Evolutionary conservation across 2,888 invertebrate genomes (phyloP).

Genomic region (Leptinotarsa haldemani): DNA sequence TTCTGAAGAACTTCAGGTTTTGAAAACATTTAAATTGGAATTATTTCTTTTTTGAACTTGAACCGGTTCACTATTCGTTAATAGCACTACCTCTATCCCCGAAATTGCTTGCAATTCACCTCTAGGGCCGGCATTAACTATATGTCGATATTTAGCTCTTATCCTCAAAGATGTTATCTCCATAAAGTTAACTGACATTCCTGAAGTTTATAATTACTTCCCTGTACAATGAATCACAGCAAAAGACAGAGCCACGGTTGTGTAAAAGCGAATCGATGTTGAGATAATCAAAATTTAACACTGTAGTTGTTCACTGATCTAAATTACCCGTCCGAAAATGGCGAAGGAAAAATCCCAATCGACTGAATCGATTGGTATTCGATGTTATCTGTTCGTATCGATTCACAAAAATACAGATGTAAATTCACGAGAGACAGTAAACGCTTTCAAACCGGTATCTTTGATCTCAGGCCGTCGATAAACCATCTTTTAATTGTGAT

Average conservation of each 20-base stretch:
- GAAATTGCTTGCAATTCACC: background rate
- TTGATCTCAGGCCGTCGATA: slow-evolving; percentile 32
- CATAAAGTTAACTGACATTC: slow-evolving; percentile 37
- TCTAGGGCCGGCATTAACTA: slow-evolving; percentile 15
- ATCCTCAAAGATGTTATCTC: slow-evolving; percentile 37
- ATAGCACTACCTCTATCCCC: too few species aligned
- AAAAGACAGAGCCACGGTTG: slow-evolving; percentile 19
- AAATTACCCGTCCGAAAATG: slow-evolving; percentile 41
- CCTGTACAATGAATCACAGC: slow-evolving; percentile 28
- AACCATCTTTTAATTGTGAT: slow-evolving; percentile 40
- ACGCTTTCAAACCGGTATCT: slow-evolving; percentile 36
- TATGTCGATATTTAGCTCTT: slow-evolving; percentile 31
- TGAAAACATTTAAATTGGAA: too few species aligned
- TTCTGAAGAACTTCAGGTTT: too few species aligned
- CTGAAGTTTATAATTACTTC: slow-evolving; percentile 41
- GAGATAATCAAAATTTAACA: slow-evolving; percentile 49
- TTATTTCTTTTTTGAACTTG: too few species aligned
- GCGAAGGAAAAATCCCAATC: slow-evolving; percentile 35
- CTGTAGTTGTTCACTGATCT: slow-evolving; percentile 39
- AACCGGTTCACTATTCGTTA: too few species aligned
- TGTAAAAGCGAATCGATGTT: slow-evolving; percentile 43
- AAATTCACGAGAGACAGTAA: slow-evolving; percentile 40
- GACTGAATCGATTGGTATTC: slow-evolving; percentile 32
- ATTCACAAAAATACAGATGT: slow-evolving; percentile 42
- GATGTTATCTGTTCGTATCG: slow-evolving; percentile 35